Evolutionary conservation across 2,797 vertebrate genomes (phyloP).

Genomic region (Hippocampus kuda): DNA sequence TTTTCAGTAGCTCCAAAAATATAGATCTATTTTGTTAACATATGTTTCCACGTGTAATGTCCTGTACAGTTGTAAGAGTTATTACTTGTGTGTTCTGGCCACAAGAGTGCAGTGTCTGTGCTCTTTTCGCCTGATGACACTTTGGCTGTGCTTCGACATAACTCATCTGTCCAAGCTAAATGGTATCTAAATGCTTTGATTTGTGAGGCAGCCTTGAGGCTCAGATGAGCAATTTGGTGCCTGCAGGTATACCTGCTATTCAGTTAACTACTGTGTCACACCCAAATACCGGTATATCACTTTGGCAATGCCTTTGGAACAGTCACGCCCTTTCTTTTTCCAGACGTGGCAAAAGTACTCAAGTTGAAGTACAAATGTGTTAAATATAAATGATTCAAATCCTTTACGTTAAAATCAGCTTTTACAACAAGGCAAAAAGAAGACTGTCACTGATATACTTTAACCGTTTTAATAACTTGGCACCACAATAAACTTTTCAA

Average conservation of each 20-base stretch:
- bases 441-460: no score
- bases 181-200: neutral
- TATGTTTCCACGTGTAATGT: no score
- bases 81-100: slow-evolving; percentile 25
- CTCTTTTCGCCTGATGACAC: slow-evolving; percentile 5
- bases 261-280: neutral
- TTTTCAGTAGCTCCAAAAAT: no score
- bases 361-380: neutral
- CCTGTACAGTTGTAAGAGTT: no score
- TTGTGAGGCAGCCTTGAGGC: neutral
- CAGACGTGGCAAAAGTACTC: neutral
- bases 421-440: no score
- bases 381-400: no score
- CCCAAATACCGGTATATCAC: neutral
- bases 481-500: no score
- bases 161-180: neutral
- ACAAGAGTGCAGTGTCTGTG: slow-evolving; percentile 43
- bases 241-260: slow-evolving; percentile 12
- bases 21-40: no score
- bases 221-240: neutral
- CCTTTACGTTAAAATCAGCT: no score
- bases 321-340: no score
- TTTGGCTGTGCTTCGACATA: neutral
- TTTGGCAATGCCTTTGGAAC: no score
- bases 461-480: no score